These are phyloP conservation scores for Acrobasis repandana DNA, from an alignment of 2,888 invertebrate genomes.

Conservation along the genomic window DNA sequence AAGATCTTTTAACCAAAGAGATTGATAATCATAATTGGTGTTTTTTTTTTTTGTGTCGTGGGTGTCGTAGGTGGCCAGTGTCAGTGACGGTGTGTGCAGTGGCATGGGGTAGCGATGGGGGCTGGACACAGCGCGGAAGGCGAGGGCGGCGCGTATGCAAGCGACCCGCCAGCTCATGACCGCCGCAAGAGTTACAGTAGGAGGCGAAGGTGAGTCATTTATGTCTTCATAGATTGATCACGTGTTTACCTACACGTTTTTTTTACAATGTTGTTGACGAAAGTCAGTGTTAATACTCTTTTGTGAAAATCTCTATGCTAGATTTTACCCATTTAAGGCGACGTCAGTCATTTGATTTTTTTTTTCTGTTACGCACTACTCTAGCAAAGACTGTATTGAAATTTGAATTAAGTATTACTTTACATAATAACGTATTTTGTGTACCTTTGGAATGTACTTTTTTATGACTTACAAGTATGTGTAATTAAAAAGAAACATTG, in stretches of 20 bases:
- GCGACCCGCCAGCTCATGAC: constrained; percentile 76
- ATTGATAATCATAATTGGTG: constrained; percentile 3
- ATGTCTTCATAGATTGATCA: neutral
- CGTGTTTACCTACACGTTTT: neutral
- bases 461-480: neutral
- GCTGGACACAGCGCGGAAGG: constrained; percentile 80
- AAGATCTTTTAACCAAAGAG: neutral
- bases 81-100: constrained; percentile 74
- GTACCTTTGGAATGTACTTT: neutral
- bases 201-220: constrained; percentile 70
- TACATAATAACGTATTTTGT: too few relatives aligned
- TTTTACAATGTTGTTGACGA: neutral
- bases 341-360: too few relatives aligned
- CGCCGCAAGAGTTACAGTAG: constrained; percentile 65
- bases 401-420: too few relatives aligned
- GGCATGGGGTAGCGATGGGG: constrained; percentile 78
- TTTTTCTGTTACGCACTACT: too few relatives aligned
- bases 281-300: too few relatives aligned
- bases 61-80: constrained; percentile 67
- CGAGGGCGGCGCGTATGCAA: constrained; percentile 73
- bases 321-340: too few relatives aligned
- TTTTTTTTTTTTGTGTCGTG: constrained; percentile 34
- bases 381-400: too few relatives aligned
- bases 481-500: neutral
- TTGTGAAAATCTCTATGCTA: too few relatives aligned